phyloP scores from a whole-genome alignment of 2,113 vertebrate species.

The Macquaria australasica region DNA sequence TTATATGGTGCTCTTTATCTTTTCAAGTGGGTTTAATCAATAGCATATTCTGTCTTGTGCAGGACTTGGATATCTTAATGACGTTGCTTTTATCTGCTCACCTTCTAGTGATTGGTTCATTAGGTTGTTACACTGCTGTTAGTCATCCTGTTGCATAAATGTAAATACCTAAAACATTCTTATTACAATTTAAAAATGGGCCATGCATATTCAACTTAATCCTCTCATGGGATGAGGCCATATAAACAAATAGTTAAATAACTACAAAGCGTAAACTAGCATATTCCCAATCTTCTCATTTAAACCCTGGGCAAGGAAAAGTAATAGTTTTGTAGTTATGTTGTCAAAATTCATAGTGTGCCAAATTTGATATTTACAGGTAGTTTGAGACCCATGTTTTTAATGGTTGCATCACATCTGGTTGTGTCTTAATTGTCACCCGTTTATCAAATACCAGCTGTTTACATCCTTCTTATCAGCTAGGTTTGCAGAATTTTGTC shows the following conservation, averaged over 20 bases:
- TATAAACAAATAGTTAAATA: constrained; percentile 4
- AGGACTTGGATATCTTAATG: neutral
- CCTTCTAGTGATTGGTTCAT: neutral
- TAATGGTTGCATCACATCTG: constrained; percentile 39
- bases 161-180: neutral
- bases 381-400: constrained; percentile 7
- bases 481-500: constrained; percentile 25
- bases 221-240: neutral
- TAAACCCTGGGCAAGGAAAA: neutral
- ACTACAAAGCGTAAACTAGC: neutral
- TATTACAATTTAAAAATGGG: neutral
- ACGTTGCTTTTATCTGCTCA: neutral
- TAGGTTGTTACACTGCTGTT: neutral
- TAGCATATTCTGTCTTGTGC: neutral
- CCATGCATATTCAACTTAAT: constrained; percentile 2
- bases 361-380: constrained; percentile 16
- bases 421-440: constrained; percentile 30
- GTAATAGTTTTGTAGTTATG: neutral
- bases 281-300: constrained; percentile 4
- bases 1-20: constrained; percentile 11
- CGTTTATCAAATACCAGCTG: constrained; percentile 48
- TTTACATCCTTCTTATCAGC: constrained; percentile 44
- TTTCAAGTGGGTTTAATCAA: constrained; percentile 11
- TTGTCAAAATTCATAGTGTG: neutral
- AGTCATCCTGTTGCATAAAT: neutral